Base-by-base conservation (phyloP, 2,888 invertebrate genomes). In the Cephalotes varians region DNA sequence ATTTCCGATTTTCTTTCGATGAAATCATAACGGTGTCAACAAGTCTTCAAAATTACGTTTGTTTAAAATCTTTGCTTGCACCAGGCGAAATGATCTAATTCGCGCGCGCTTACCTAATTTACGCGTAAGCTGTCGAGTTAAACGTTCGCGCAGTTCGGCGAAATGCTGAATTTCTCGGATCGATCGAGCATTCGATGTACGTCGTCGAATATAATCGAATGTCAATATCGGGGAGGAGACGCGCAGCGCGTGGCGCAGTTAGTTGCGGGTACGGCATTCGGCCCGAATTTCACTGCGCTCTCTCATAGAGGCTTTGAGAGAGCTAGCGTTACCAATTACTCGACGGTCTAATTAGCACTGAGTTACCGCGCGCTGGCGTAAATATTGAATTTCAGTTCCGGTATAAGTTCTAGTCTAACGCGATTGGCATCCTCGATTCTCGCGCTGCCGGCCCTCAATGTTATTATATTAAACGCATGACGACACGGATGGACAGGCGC, bases 371-470 rank as follows among this genome's bases (percentile, higher is more conserved):
- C 83, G 83, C 84, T 87, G 83, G 88, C 87, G 90, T 90, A 92
- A 92, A 92, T 92, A 92, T 92, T 92, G 90, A 90, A 91, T 92
- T 92, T 91, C 83, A 86, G 87, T 84, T 88, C 67, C 47, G 79
- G 62, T 82, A 83, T 77, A 64, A 79, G 62, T 82, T 85, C 80
- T 77, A 64, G 79, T 65, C 79, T 89, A 91, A 88, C 85, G 85
- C 89, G 86, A 91, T 91, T 86, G 89, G 86, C 87, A 91, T 85
- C 77, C 85, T 72, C 77, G 83, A 86, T 87, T 88, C 81, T 83
- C 76, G 73, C 84, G 82, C 67, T 37, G 81, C 47, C 58, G 51
- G 40, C 15, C 67, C 86, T 82, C 82, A 85, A 86, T 73, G 85
- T 90, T 88, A 90, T 89, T 89, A 91, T 87, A 88, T 82, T 88